A percentile compares a stretch with the other conserved stretches of the same genome.
These are phyloP conservation scores for Dyspetes luteomarginatus DNA, from an alignment of 2,888 invertebrate genomes.

Conservation along the genomic window DNA sequence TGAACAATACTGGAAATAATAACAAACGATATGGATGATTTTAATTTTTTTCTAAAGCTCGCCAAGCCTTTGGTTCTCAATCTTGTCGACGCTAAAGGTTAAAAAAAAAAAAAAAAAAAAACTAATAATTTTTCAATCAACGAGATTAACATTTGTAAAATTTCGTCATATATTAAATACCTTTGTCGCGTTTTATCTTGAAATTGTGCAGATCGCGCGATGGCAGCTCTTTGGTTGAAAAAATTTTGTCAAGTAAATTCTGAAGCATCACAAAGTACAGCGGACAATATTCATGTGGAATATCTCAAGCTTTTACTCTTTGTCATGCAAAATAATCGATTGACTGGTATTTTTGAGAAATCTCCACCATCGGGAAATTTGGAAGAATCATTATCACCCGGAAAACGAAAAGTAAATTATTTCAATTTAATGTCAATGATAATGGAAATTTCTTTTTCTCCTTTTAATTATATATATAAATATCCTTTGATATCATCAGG, in stretches of 20 bases:
- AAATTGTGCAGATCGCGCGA: constrained; percentile 78
- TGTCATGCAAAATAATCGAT: constrained; percentile 81
- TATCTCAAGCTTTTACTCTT: constrained; percentile 83
- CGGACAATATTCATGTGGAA: constrained; percentile 78
- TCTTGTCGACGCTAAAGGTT: constrained; percentile 81
- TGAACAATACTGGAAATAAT: not conserved
- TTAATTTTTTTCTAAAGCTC: constrained; percentile 83
- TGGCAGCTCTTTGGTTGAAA: constrained; percentile 83
- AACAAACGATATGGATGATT: constrained; percentile 73
- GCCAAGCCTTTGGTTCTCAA: constrained; percentile 82
- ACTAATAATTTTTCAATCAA: not conserved
- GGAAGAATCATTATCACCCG: constrained; percentile 72
- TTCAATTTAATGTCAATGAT: not conserved
- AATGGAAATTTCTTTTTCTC: not conserved
- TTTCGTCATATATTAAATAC: too few species aligned
- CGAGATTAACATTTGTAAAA: too few species aligned
- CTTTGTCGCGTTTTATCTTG: too few species aligned
- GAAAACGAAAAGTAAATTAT: constrained; percentile 27
- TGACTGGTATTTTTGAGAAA: constrained; percentile 82
- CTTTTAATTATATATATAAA: not conserved
- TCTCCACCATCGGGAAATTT: constrained; percentile 77
- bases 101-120: constrained; percentile 2
- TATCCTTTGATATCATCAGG: constrained; percentile 48
- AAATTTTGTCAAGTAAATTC: constrained; percentile 75
- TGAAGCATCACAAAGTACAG: not conserved